These are phyloP conservation scores for Enhydra lutris DNA, from an alignment of 2,113 vertebrate species.

Conservation along the genomic window DNA sequence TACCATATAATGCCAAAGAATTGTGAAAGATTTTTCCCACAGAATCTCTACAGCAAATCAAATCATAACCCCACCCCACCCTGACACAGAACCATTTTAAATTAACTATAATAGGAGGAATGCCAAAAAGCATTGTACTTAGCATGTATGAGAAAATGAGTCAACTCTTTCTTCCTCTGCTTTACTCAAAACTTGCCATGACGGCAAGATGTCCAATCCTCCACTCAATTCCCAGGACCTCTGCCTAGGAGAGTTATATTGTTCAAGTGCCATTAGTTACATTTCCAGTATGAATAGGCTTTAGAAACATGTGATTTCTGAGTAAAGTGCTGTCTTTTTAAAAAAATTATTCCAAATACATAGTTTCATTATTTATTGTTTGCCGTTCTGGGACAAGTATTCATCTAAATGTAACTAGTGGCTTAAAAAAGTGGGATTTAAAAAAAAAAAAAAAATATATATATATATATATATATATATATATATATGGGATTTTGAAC, in stretches of 20 bases:
- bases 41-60: background rate
- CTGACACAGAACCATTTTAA: background rate
- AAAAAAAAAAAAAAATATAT: too few species aligned
- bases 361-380: slow-evolving; percentile 37
- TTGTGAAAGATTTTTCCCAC: background rate
- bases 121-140: background rate
- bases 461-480: too few species aligned
- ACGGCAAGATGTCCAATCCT: background rate
- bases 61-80: background rate
- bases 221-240: background rate
- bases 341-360: background rate
- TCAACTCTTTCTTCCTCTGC: background rate
- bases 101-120: background rate
- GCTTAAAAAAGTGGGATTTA: background rate
- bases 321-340: background rate
- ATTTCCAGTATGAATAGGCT: background rate
- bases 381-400: background rate
- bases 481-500: background rate
- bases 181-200: background rate
- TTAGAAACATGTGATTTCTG: background rate
- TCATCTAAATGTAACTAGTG: background rate
- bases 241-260: background rate
- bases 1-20: background rate
- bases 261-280: background rate
- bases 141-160: background rate